Percentiles rank a stretch among this genome's conserved stretches.
Evolutionary conservation across 2,888 invertebrate genomes (phyloP).

Genomic region (Heteropelma amictum): DNA sequence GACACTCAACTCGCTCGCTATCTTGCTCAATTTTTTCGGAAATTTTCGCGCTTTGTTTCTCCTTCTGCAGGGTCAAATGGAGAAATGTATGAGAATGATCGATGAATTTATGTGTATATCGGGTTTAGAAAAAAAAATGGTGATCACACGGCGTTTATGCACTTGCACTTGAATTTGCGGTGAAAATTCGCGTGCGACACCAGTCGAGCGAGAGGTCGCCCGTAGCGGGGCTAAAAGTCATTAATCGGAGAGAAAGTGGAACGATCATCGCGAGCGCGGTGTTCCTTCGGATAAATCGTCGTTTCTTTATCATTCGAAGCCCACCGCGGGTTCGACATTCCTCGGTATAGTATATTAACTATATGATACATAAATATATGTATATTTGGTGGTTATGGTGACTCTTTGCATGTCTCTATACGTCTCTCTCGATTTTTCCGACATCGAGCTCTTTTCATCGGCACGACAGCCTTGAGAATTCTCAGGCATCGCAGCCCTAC

Average conservation of each 20-base stretch:
- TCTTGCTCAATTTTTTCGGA: too few species aligned
- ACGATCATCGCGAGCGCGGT: slow-evolving; percentile 47
- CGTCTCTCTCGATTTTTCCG: background rate
- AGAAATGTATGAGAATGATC: too few species aligned
- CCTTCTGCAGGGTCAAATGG: too few species aligned
- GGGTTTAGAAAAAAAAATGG: too few species aligned
- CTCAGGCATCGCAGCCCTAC: slow-evolving; percentile 19
- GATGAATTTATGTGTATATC: too few species aligned
- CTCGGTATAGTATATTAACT: slow-evolving; percentile 23
- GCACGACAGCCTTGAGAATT: slow-evolving; percentile 43
- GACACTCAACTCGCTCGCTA: too few species aligned
- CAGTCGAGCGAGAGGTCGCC: slow-evolving; percentile 22
- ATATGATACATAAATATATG: too few species aligned
- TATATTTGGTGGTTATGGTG: too few species aligned
- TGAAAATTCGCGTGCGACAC: slow-evolving; percentile 4
- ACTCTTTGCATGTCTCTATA: background rate
- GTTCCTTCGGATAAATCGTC: slow-evolving; percentile 37
- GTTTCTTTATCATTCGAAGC: too few species aligned
- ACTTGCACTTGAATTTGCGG: background rate
- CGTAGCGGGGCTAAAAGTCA: slow-evolving; percentile 27
- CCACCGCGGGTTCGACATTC: slow-evolving; percentile 30
- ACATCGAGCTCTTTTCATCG: slow-evolving; percentile 1
- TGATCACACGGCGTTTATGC: background rate
- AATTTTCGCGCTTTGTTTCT: too few species aligned
- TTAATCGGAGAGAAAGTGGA: slow-evolving; percentile 65